Base-by-base conservation (phyloP, 2,888 invertebrate species). In the Conistra vaccinii region DNA sequence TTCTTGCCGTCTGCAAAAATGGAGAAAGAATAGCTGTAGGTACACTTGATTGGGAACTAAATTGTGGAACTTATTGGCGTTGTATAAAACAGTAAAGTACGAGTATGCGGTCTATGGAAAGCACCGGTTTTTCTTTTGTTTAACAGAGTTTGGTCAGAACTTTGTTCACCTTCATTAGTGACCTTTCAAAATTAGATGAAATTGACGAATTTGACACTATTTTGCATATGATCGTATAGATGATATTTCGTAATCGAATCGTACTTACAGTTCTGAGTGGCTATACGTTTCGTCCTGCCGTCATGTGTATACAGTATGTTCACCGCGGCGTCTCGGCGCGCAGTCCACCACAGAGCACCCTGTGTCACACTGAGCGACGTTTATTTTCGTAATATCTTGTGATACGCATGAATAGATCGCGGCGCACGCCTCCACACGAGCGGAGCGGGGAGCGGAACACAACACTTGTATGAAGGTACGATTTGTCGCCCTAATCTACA, bases 361-460 rank as follows among this genome's bases (percentile, higher is more conserved):
- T 53, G 85, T 72, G 80, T 29, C 71, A 73, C 72, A 92, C 92
- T 92, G 90, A 85, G 78, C 84, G 75, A 39, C 63, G 73, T 39
- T 78, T 84, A 82, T 84, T 76, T 69, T 78, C 67, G 85, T 87
- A 76, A 69, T 80, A 67, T 83, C 73, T 81, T 79, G 68, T 82
- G 86, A 78, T 73, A 93, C 92, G 93, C 91, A 88, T 93, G 91
- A 85, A 82, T 91, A 83, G 89, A 78, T 70, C 76, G n/a, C 26
- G 78, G 76, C 6, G 0, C 71, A 6, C 81, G 35, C 3, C 35
- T 26, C 17, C 14, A 1, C 12, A 10, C 6, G 3, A 48, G 74
- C 81, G 62, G 48, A 1, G 80, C 76, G 76, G 14, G 29, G 14
- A 74, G 66, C 53, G 71, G n/a, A 14, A 12, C 1, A n/a, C 5